These are phyloP conservation scores for Acleris cristana DNA, from an alignment of 2,888 invertebrate genomes.

Conservation along the genomic window DNA sequence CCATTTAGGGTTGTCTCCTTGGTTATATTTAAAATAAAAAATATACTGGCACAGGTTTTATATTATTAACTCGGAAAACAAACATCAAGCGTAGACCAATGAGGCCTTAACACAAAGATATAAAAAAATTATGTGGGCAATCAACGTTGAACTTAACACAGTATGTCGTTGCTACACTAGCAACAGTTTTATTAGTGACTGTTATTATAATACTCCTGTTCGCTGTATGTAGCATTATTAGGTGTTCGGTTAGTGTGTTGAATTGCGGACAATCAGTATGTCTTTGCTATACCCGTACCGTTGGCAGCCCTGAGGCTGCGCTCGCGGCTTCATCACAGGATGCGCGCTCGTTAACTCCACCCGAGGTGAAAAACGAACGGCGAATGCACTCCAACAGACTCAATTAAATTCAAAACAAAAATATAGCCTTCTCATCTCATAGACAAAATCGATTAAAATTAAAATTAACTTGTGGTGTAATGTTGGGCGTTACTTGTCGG, in stretches of 20 bases:
- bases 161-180: too few relatives aligned
- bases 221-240: too few relatives aligned
- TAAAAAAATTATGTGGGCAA: neutral
- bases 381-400: slow-evolving; percentile 58
- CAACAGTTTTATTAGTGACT: too few relatives aligned
- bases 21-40: too few relatives aligned
- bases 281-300: neutral
- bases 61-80: too few relatives aligned
- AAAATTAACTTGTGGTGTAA: slow-evolving; percentile 16
- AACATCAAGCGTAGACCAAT: too few relatives aligned
- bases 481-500: neutral
- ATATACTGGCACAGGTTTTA: too few relatives aligned
- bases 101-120: neutral
- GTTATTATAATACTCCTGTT: too few relatives aligned
- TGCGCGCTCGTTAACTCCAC: slow-evolving; percentile 71
- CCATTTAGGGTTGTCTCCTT: slow-evolving; percentile 41
- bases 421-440: slow-evolving; percentile 42
- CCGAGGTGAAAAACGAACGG: slow-evolving; percentile 69
- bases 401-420: slow-evolving; percentile 62
- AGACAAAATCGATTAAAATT: slow-evolving; percentile 23
- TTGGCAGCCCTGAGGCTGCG: slow-evolving; percentile 45
- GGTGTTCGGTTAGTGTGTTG: too few relatives aligned
- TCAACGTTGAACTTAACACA: neutral
- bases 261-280: too few relatives aligned
- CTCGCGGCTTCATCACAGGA: slow-evolving; percentile 77